Conservation (phyloP, 1,140 invertebrate genomes). For the Notospermus geniculatus region DNA sequence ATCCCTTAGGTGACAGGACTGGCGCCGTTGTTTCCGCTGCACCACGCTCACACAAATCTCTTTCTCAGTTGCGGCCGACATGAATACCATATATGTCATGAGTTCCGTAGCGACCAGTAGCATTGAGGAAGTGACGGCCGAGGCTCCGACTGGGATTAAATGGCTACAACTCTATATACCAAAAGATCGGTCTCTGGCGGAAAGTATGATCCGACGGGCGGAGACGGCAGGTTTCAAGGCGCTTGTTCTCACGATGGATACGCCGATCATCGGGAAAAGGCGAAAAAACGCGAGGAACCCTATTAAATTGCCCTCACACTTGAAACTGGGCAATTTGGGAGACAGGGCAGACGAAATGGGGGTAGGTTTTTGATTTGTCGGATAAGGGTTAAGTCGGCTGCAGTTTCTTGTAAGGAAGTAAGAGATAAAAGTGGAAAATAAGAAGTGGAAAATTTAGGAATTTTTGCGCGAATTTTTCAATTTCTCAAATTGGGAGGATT, state of each 20-base stretch:
- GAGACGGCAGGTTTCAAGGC: conserved; percentile 84
- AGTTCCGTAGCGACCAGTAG: conserved; percentile 85
- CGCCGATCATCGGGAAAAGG: conserved; percentile 78
- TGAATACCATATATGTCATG: conserved; percentile 75
- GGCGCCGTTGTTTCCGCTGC: too few relatives aligned
- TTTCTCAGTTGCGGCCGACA: conserved; percentile 74
- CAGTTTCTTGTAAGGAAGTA: too few relatives aligned
- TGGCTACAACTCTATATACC: conserved; percentile 63
- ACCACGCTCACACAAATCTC: too few relatives aligned
- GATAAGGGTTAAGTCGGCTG: too few relatives aligned
- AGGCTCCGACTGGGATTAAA: conserved; percentile 67
- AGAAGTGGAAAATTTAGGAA: too few relatives aligned
- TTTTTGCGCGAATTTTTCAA: too few relatives aligned
- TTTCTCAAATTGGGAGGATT: too few relatives aligned
- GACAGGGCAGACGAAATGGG: too few relatives aligned
- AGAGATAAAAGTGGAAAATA: too few relatives aligned
- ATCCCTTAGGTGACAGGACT: too few relatives aligned
- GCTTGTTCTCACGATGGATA: conserved; percentile 86
- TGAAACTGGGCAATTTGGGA: conserved; percentile 61
- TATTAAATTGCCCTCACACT: conserved; percentile 76
- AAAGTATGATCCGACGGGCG: conserved; percentile 72
- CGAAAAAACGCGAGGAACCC: conserved; percentile 78
- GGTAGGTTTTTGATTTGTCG: too few relatives aligned
- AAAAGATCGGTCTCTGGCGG: conserved; percentile 73
- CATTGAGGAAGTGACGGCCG: conserved; percentile 80